phyloP scores from a whole-genome alignment of 2,113 vertebrate species.

The Sarotherodon lohbergeri region DNA sequence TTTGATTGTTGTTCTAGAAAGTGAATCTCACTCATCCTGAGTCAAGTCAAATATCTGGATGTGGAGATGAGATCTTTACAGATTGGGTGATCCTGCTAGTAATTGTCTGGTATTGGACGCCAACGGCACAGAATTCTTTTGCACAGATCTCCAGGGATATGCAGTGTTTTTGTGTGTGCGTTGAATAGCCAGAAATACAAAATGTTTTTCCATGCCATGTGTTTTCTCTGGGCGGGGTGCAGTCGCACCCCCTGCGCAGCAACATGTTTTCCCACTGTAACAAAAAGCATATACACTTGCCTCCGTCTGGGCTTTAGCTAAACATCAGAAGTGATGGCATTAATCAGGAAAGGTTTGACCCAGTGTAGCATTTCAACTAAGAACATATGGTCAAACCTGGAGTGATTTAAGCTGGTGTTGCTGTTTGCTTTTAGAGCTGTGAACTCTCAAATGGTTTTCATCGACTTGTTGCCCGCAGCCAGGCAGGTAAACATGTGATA shows the following conservation, averaged over 20 bases:
- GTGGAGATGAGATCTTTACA: neutral
- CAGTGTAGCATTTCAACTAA: neutral
- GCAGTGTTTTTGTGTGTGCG: neutral
- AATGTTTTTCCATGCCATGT: conserved; percentile 19
- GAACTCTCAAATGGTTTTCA: neutral
- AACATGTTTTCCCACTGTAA: conserved; percentile 33
- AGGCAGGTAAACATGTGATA: conserved; percentile 49
- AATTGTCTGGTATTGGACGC: neutral
- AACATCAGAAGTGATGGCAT: neutral
- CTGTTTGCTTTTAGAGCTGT: neutral
- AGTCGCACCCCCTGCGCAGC: neutral
- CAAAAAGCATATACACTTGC: conserved; percentile 29
- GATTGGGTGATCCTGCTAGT: neutral
- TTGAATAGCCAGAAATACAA: conserved; percentile 31
- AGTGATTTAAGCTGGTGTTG: neutral
- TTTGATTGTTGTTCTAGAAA: conserved; percentile 36
- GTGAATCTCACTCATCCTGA: conserved; percentile 7
- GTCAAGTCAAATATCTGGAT: conserved; percentile 29
- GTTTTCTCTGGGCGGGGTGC: conserved; percentile 26
- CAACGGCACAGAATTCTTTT: neutral
- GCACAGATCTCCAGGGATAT: neutral
- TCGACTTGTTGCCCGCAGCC: neutral
- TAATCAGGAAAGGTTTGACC: neutral
- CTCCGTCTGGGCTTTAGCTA: neutral
- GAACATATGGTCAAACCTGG: neutral